A percentile compares a stretch with the other conserved stretches of the same genome.
Evolutionary conservation across 2,888 invertebrate genomes (phyloP).

Genomic region (Chalcis sispes): DNA sequence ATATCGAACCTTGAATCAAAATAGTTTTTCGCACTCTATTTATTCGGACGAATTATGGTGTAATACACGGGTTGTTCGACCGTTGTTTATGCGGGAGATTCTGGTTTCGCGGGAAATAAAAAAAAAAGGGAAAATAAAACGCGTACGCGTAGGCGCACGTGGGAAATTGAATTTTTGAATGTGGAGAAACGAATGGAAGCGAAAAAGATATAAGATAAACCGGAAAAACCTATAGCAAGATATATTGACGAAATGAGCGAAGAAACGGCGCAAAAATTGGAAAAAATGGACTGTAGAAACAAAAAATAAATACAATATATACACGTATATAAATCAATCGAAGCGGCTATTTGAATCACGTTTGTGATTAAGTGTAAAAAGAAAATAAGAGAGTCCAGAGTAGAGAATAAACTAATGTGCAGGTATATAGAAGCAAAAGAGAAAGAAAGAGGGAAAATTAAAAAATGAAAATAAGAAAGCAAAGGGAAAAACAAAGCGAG

Average conservation of each 20-base stretch:
- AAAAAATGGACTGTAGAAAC: neutral
- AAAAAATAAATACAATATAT: slow-evolving; percentile 31
- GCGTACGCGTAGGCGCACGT: too few species aligned
- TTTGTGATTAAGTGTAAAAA: slow-evolving; percentile 17
- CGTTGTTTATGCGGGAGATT: neutral
- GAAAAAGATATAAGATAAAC: slow-evolving; percentile 9
- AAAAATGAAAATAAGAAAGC: neutral
- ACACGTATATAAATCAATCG: too few species aligned
- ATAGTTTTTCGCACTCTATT: slow-evolving; percentile 15
- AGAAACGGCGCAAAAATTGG: slow-evolving; percentile 4
- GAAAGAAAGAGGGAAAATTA: neutral
- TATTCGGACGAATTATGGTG: slow-evolving; percentile 1
- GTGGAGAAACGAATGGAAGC: neutral
- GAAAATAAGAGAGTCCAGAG: neutral
- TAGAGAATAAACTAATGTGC: neutral
- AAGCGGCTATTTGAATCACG: too few species aligned
- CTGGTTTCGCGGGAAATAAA: neutral
- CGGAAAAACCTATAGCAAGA: slow-evolving; percentile 34
- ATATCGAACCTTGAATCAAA: neutral
- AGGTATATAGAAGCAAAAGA: neutral
- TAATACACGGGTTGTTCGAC: neutral
- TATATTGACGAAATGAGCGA: neutral
- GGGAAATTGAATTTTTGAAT: neutral
- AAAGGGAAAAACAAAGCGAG: neutral
- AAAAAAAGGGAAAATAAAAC: slow-evolving; percentile 1